Evolutionary conservation across 1,140 invertebrate species (phyloP).

Genomic region (Euwallacea similis): DNA sequence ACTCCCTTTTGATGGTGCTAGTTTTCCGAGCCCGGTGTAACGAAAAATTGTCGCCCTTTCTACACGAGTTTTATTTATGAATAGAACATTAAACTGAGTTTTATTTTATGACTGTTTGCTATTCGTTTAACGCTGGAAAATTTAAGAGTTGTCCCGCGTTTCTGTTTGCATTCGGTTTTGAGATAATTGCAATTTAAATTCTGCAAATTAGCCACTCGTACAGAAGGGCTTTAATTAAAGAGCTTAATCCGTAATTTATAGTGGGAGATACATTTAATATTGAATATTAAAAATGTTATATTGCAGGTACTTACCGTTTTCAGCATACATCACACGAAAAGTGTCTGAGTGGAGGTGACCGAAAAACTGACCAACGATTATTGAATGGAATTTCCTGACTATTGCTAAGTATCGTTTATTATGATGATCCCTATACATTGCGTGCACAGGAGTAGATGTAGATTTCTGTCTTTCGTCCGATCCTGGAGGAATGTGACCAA

Average conservation of each 20-base stretch:
- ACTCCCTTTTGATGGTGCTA: conserved; percentile 8
- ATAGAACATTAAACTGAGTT: conserved; percentile 13
- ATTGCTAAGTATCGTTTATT: conserved; percentile 72
- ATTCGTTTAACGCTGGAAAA: conserved; percentile 18
- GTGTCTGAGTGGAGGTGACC: conserved; percentile 90
- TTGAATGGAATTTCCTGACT: conserved; percentile 71
- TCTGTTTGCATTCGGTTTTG: not conserved
- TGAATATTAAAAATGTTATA: no score
- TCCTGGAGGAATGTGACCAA: conserved; percentile 87
- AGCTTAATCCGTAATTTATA: no score
- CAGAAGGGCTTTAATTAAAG: no score
- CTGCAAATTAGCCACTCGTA: not conserved
- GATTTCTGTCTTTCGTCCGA: conserved; percentile 76
- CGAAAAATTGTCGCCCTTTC: conserved; percentile 17
- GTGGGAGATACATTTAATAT: no score
- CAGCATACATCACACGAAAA: conserved; percentile 79
- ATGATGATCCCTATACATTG: conserved; percentile 64
- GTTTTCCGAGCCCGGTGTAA: conserved; percentile 9
- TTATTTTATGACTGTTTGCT: conserved; percentile 15
- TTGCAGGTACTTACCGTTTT: conserved; percentile 59
- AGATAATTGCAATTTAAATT: conserved; percentile 1
- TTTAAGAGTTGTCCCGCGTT: not conserved
- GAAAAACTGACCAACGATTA: conserved; percentile 90
- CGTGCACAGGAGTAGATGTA: conserved; percentile 58
- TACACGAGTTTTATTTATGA: conserved; percentile 20